Evolutionary conservation across 2,113 vertebrate species (phyloP).

Genomic region (Epinephelus fuscoguttatus): DNA sequence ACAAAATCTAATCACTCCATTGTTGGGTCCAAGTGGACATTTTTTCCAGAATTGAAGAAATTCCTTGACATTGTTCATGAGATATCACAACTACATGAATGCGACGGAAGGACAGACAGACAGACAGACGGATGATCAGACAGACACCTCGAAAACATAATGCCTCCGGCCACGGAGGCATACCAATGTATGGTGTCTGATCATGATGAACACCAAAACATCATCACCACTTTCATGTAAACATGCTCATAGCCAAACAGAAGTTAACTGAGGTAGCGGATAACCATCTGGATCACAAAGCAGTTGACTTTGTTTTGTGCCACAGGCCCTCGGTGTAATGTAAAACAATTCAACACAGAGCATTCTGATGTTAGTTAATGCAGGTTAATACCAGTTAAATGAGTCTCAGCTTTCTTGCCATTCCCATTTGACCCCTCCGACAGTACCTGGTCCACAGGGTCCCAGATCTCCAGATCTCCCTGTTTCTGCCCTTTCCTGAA

Average conservation of each 20-base stretch:
- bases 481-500: slow-evolving; percentile 87
- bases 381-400: background rate
- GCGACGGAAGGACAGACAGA: no score
- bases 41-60: no score
- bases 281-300: background rate
- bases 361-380: background rate
- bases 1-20: no score
- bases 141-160: no score
- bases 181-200: background rate
- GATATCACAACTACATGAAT: no score
- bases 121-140: no score
- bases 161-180: background rate
- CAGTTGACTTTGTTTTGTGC: background rate
- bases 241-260: no score
- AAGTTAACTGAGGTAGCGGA: background rate
- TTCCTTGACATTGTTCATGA: no score
- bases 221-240: background rate
- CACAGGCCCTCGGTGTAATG: background rate
- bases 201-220: background rate
- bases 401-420: background rate
- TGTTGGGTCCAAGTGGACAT: no score
- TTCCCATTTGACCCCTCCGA: background rate
- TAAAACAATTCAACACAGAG: background rate
- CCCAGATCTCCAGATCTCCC: slow-evolving; percentile 96
- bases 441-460: slow-evolving; percentile 94